Evolutionary conservation across 2,797 vertebrate genomes (phyloP), one percentile per base, ranked within the genome.

Genomic region (Halcyon chelicuti): DNA sequence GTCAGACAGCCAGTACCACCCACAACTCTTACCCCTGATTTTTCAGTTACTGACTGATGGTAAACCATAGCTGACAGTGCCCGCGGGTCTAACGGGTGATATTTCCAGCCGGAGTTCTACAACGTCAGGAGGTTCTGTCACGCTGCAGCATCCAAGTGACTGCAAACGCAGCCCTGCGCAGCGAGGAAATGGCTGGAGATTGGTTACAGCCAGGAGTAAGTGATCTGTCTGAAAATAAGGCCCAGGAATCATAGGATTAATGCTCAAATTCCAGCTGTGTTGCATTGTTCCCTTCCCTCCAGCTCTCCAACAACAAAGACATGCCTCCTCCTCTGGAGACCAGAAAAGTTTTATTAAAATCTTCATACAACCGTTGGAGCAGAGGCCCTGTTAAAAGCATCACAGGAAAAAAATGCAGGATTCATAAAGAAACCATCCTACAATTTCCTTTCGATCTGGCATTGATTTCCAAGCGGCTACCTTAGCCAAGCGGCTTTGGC

Each of bases 311-410:
- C 97, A 98, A 98, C 97, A 98, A 98, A 98, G 97, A 97, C 96
- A 46, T 92, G 96, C 94, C 95, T 97, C 93, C 95, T 97, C 96
- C 98, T 98, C 98, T 82, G 96, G 98, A 97, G 98, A 98, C 91
- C 86, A 98, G 96, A 92, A 93, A 95, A 97, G 86, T 97, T 98
- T 98, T 98, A 98, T 98, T 98, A 98, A 98, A 98, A 96, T 98
- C 97, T 98, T 98, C 97, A 95, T 94, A 96, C 94, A 93, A 97
- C 92, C 96, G 96, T 65, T 98, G 97, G 96, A 97, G 95, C 29
- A 14, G 97, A 97, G 96, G 96, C 88, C 94, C 97, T 88, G 94
- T 93, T 95, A 97, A 97, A 97, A 98, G 94, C 97, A 95, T 98
- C 97, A 97, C 29, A 79, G 70, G 78, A 81, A 79, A 86, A 97